Base-by-base conservation (phyloP, 2,113 vertebrate genomes). In the Burhinus bistriatus region DNA sequence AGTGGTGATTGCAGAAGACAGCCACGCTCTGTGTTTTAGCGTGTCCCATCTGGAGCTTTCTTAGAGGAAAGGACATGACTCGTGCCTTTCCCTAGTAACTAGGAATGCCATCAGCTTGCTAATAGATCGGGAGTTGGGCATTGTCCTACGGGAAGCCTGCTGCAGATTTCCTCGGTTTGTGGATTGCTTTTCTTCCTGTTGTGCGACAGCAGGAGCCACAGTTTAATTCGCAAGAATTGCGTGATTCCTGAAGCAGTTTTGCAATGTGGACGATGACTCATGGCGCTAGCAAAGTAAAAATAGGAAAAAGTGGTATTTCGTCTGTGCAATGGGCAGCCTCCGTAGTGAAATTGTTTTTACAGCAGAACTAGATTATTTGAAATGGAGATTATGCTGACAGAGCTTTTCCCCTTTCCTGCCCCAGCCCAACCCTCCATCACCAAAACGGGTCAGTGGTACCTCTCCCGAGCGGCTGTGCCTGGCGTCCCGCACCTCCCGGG, bases 21-120 rank as follows among this genome's bases (percentile, higher is more conserved):
- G 59, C 81, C 54, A 15, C 0, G 1, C 25, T 92, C 14, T 0
- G 0, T 14, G 27, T 29, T 58, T 40, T 2, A 8, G 3, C 13
- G 0, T 10, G 38, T 30, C 17, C 29, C 3, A 0, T 51, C 49
- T 66, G 65, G 55, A 78, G 42, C 69, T 75, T 84, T 16, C 40
- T 52, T 36, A 30, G 6, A 36, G 34, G 22, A 9, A 71, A 83
- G 58, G 54, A 15, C 15, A 1, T 11, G 64, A 38, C 20, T 51
- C 38, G 17, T 23, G 52, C 70, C 20, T 65, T 59, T 62, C 25
- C 13, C 3, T 5, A 23, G 34, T 18, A 29, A 38, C 34, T 23
- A 7, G 38, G 69, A 62, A 20, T 11, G 68, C 47, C 21, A 0
- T 38, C 26, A 26, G 21, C 42, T 19, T 69, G 19, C 15, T 87